phyloP scores from a whole-genome alignment of 2,113 vertebrate genomes.

The Epinephelus moara region DNA sequence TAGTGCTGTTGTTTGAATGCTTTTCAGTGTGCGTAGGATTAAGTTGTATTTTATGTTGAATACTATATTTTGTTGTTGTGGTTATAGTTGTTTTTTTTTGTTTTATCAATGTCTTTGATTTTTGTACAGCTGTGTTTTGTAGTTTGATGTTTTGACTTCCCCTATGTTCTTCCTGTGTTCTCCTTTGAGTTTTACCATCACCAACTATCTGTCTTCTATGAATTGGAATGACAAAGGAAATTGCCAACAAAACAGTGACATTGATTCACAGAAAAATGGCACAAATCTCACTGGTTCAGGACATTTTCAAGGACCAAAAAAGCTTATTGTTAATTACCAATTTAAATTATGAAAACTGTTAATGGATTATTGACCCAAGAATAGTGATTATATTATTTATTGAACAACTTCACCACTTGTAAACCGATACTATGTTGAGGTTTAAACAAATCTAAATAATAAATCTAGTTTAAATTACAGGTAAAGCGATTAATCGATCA shows the following conservation, averaged over 20 bases:
- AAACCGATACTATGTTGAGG: neutral
- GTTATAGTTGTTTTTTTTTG: conserved; percentile 5
- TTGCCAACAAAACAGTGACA: conserved; percentile 11
- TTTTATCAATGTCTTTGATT: conserved; percentile 43
- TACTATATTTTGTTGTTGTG: conserved; percentile 54
- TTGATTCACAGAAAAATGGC: neutral
- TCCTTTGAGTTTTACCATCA: conserved; percentile 53
- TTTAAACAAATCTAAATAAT: too few species aligned
- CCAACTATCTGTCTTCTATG: neutral
- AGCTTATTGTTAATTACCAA: neutral
- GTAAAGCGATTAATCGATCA: too few species aligned
- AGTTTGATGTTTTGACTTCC: conserved; percentile 49
- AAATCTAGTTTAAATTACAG: too few species aligned
- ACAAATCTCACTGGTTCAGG: conserved; percentile 44
- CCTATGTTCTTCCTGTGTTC: conserved; percentile 63
- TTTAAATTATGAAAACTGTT: neutral
- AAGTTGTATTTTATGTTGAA: conserved; percentile 44
- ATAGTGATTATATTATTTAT: neutral
- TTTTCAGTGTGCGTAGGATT: conserved; percentile 23
- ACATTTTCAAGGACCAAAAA: conserved; percentile 24
- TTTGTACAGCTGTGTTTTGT: conserved; percentile 55
- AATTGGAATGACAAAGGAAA: conserved; percentile 45
- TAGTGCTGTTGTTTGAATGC: conserved; percentile 33
- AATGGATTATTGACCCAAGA: neutral
- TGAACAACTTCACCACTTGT: neutral